Percentiles rank a stretch among this genome's conserved stretches.
Evolutionary conservation across 2,797 vertebrate species (phyloP).

Genomic region (Xiphorhynchus erythropygius): DNA sequence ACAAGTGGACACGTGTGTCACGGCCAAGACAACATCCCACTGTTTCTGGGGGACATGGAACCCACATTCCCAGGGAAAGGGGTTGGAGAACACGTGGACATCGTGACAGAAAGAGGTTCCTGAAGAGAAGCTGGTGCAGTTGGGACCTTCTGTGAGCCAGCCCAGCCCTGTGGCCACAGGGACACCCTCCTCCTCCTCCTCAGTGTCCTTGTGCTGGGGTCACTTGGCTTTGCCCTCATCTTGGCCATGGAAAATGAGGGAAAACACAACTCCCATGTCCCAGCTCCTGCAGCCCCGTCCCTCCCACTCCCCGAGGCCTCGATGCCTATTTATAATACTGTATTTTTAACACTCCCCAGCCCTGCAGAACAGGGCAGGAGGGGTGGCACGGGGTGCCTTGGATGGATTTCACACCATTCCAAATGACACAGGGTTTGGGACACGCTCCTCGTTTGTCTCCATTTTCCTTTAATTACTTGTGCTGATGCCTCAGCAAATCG

Average conservation of each 20-base stretch:
- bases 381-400: accelerated
- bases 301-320: neutral
- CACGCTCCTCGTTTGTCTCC: accelerated
- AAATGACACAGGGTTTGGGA: accelerated
- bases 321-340: neutral
- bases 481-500: neutral
- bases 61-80: neutral
- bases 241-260: accelerated
- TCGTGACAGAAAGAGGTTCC: neutral
- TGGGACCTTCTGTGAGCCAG: neutral
- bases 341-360: neutral
- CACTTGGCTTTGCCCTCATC: neutral
- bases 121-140: neutral
- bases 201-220: neutral
- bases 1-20: no score
- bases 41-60: accelerated
- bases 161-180: neutral
- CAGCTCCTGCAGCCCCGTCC: neutral
- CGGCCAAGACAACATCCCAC: accelerated
- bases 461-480: neutral
- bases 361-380: neutral
- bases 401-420: accelerated
- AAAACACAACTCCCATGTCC: neutral
- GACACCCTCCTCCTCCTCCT: neutral
- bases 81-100: neutral